phyloP scores from a whole-genome alignment of 1,140 invertebrate species.

The Lepidostoma basale region DNA sequence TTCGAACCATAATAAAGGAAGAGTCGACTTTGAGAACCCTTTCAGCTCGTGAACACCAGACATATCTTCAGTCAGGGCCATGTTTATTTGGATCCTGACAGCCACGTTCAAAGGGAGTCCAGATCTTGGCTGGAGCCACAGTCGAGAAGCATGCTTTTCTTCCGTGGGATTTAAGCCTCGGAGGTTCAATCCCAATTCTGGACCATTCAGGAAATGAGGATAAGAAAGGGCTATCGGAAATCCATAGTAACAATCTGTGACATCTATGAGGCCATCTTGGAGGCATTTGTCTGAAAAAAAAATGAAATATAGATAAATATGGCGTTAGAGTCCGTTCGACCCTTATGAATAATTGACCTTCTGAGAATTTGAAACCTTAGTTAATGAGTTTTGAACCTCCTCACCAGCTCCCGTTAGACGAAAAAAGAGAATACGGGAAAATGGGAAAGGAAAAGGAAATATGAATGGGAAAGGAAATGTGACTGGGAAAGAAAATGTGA shows the following conservation, averaged over 20 bases:
- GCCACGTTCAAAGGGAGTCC: slow-evolving; percentile 95
- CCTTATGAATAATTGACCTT: no score
- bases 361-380: no score
- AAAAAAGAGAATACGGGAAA: no score
- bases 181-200: no score
- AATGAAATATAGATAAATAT: no score
- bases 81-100: slow-evolving; percentile 82
- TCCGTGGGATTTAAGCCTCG: no score
- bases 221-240: slow-evolving; percentile 87
- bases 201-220: slow-evolving; percentile 84
- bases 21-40: slow-evolving; percentile 69
- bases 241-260: slow-evolving; percentile 82
- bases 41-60: slow-evolving; percentile 65
- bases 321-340: no score
- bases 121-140: slow-evolving; percentile 96
- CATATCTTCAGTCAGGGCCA: slow-evolving; percentile 74
- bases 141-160: slow-evolving; percentile 89
- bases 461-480: no score
- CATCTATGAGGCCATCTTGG: slow-evolving; percentile 73
- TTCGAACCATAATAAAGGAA: slow-evolving; percentile 84
- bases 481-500: no score
- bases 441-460: no score
- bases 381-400: no score
- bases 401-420: no score
- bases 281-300: slow-evolving; percentile 68